phyloP scores from a whole-genome alignment of 92 coral and sea anemone species.

The Pocillopora grandis region DNA sequence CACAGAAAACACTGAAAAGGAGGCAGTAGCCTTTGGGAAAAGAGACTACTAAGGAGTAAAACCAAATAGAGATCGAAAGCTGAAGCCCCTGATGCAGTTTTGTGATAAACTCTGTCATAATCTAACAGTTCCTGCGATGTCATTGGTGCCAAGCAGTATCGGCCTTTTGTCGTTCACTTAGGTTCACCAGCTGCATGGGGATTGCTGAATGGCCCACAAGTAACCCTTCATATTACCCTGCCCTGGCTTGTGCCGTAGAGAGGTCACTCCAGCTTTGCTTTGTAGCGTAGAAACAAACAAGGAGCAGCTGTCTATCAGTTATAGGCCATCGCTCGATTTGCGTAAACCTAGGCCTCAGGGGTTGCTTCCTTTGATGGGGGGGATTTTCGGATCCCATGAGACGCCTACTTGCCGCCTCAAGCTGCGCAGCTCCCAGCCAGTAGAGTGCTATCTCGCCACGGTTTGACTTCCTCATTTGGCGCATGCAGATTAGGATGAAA shows the following conservation, averaged over 20 bases:
- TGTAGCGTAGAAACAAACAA: neutral
- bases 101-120: too few species aligned
- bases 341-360: slow-evolving; percentile 55
- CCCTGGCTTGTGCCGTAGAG: slow-evolving; percentile 30
- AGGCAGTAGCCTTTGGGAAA: too few species aligned
- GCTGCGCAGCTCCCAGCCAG: slow-evolving; percentile 70
- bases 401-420: slow-evolving; percentile 53
- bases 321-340: slow-evolving; percentile 23
- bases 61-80: too few species aligned
- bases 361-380: slow-evolving; percentile 62
- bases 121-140: too few species aligned
- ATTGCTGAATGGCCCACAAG: slow-evolving; percentile 12
- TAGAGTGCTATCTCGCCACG: slow-evolving; percentile 22
- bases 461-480: too few species aligned
- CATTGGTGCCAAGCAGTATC: too few species aligned
- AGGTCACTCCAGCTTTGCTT: slow-evolving; percentile 37
- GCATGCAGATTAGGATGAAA: too few species aligned
- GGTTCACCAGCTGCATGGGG: too few species aligned
- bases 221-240: neutral
- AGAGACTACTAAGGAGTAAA: too few species aligned
- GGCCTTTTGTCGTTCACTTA: too few species aligned
- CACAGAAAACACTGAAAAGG: too few species aligned
- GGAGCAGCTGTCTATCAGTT: slow-evolving; percentile 9
- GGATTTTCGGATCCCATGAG: slow-evolving; percentile 43
- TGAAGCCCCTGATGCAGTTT: too few species aligned